These are phyloP conservation scores for Lepus americanus DNA, from an alignment of 2,113 vertebrate genomes.

Conservation along the genomic window DNA sequence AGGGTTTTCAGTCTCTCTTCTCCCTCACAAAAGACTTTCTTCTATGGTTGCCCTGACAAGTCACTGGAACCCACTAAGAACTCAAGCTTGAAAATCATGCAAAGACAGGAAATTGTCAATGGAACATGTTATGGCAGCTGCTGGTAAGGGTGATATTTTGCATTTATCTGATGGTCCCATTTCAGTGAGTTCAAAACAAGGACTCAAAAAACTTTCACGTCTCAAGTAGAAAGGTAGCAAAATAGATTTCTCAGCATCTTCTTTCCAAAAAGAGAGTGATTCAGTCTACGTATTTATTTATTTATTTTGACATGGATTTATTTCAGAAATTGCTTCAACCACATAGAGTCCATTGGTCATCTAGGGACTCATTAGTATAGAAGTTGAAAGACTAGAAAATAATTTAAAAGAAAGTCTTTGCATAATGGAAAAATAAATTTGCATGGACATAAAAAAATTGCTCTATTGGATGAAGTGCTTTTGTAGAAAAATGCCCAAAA, in stretches of 20 bases:
- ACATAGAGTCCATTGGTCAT: not conserved
- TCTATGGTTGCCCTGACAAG: not conserved
- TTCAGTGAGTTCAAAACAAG: conserved; percentile 10
- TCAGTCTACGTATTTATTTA: not conserved
- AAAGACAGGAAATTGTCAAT: not conserved
- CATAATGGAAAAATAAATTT: conserved; percentile 10
- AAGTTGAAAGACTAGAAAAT: conserved; percentile 1
- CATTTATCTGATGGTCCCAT: not conserved
- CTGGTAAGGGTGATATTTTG: conserved; percentile 15
- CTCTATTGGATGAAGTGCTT: not conserved
- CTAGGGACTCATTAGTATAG: not conserved
- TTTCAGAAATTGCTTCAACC: conserved; percentile 62
- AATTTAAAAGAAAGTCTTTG: conserved; percentile 45
- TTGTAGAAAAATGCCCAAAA: conserved; percentile 77
- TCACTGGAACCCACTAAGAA: not conserved
- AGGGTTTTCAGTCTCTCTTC: not conserved
- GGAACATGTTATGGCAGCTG: not conserved
- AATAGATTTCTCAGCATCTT: not conserved
- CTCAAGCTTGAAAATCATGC: conserved; percentile 5
- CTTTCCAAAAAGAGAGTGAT: not conserved
- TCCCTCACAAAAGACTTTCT: not conserved
- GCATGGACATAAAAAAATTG: conserved; percentile 6
- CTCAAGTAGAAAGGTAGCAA: not conserved
- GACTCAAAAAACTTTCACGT: not conserved
- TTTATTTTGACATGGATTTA: conserved; percentile 7